Percentiles rank a stretch among this genome's conserved stretches.
phyloP scores from a whole-genome alignment of 2,888 invertebrate genomes.

The Chorisops tibialis region DNA sequence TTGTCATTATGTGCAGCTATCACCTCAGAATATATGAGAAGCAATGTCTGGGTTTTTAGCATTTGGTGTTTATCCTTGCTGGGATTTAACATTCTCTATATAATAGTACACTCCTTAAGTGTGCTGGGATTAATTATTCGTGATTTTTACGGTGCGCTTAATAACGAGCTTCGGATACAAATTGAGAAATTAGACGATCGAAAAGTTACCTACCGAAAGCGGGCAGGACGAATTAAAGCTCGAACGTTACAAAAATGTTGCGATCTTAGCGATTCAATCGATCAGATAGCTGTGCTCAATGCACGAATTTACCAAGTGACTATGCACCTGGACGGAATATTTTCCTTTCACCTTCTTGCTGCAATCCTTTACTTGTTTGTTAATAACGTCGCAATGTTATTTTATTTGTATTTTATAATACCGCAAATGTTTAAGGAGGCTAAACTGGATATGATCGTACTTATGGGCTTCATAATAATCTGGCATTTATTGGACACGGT shows the following conservation, averaged over 20 bases:
- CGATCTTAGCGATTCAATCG: no score
- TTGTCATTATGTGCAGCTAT: neutral
- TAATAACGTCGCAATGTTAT: neutral
- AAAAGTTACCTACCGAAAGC: no score
- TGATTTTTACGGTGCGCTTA: neutral
- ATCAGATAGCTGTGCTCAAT: no score
- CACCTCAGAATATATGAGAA: neutral
- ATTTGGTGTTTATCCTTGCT: neutral
- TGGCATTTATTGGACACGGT: neutral
- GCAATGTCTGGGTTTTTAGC: neutral
- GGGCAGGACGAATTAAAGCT: no score
- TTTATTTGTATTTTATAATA: neutral
- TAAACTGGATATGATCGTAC: neutral
- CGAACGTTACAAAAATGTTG: no score
- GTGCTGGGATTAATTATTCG: neutral
- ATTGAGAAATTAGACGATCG: no score
- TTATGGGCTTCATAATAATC: neutral
- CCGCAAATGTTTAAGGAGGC: neutral
- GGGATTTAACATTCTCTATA: neutral
- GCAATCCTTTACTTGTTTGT: neutral
- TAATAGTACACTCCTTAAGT: neutral
- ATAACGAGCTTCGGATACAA: no score
- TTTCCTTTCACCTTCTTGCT: neutral
- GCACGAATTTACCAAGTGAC: no score
- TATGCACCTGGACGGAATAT: no score